phyloP scores from a whole-genome alignment of 2,888 invertebrate species.

The Choristoneura rosaceana region DNA sequence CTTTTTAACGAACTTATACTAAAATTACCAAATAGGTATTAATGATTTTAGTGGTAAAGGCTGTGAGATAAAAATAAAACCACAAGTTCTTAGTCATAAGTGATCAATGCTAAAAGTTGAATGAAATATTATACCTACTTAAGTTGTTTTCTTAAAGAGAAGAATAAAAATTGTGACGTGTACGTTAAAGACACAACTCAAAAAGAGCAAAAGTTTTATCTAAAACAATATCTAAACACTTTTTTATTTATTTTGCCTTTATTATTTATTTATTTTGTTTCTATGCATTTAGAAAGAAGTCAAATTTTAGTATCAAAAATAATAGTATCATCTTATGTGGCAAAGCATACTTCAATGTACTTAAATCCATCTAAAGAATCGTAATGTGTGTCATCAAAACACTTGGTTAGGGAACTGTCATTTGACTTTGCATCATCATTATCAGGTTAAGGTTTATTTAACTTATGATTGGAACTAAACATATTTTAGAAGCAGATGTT shows the following conservation, averaged over 20 bases:
- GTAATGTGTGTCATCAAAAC: constrained; percentile 1
- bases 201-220: too few species aligned
- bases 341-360: background rate
- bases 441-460: background rate
- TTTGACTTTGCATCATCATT: constrained; percentile 1
- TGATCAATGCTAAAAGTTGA: background rate
- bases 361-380: background rate
- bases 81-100: background rate
- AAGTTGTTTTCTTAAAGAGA: too few species aligned
- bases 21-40: background rate
- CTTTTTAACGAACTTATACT: background rate
- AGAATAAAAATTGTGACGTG: background rate
- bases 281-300: background rate
- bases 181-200: background rate
- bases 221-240: too few species aligned
- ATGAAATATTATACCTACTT: too few species aligned
- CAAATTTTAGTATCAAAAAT: background rate
- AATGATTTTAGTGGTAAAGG: background rate
- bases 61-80: background rate
- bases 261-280: background rate
- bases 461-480: background rate
- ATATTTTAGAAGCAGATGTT: background rate
- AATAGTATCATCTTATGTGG: background rate
- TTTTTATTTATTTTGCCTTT: background rate
- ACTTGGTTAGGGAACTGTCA: background rate